phyloP scores from a whole-genome alignment of 2,113 vertebrate species.

The Oncorhynchus masou region DNA sequence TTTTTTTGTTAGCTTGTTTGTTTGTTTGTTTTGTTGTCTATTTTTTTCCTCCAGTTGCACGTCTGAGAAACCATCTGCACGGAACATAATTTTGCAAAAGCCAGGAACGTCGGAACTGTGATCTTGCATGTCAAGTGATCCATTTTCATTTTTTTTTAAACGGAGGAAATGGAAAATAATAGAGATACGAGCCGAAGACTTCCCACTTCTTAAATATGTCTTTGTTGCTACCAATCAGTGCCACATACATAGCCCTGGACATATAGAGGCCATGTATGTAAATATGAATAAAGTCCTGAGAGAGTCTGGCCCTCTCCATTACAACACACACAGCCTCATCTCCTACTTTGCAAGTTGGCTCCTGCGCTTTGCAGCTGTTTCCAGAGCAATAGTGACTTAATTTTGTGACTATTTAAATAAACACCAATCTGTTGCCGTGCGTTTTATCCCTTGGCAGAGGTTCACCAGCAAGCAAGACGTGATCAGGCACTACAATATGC shows the following conservation, averaged over 20 bases:
- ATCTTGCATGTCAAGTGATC: slow-evolving; percentile 77
- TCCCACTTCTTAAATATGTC: slow-evolving; percentile 1
- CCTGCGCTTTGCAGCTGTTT: slow-evolving; percentile 71
- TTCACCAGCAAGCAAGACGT: slow-evolving; percentile 99
- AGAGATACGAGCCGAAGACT: slow-evolving; percentile 19
- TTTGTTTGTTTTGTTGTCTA: slow-evolving; percentile 50
- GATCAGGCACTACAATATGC: slow-evolving; percentile 99
- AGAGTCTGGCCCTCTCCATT: slow-evolving; percentile 44
- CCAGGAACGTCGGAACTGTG: slow-evolving; percentile 71
- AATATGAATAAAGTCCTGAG: slow-evolving; percentile 60
- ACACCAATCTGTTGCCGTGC: slow-evolving; percentile 70
- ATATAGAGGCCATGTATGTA: slow-evolving; percentile 44
- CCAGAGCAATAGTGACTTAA: slow-evolving; percentile 72
- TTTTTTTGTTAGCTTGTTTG: slow-evolving; percentile 64
- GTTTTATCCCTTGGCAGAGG: slow-evolving; percentile 80
- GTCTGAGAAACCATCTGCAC: slow-evolving; percentile 72
- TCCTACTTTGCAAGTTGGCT: slow-evolving; percentile 66
- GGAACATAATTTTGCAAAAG: slow-evolving; percentile 71
- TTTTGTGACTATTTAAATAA: slow-evolving; percentile 67
- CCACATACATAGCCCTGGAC: no score
- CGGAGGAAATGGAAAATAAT: slow-evolving; percentile 37
- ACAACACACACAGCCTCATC: slow-evolving; percentile 42
- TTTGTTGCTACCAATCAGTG: slow-evolving; percentile 34
- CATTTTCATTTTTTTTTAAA: slow-evolving; percentile 77
- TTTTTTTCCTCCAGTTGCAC: slow-evolving; percentile 55